Evolutionary conservation across 2,113 vertebrate species (phyloP).

Genomic region (Hippocampus zosterae): DNA sequence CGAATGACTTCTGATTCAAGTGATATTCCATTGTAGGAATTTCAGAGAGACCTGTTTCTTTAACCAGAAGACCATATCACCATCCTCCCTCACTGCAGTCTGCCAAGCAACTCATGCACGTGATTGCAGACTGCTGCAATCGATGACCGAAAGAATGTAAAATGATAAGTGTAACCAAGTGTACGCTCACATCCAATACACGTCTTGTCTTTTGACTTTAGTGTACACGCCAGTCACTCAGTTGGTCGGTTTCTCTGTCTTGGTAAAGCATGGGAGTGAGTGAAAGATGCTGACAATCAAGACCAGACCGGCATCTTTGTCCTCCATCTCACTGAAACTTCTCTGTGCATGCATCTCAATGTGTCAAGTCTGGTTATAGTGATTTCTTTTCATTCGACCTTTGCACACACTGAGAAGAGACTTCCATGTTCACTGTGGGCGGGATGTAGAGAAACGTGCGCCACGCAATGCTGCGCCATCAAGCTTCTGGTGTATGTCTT

Average conservation of each 20-base stretch:
- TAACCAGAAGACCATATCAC: slow-evolving; percentile 21
- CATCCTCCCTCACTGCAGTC: slow-evolving; percentile 27
- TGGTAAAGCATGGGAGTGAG: slow-evolving; percentile 35
- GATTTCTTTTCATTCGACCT: slow-evolving; percentile 56
- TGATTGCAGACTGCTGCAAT: slow-evolving; percentile 39
- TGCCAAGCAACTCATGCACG: slow-evolving; percentile 18
- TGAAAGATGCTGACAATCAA: slow-evolving; percentile 47
- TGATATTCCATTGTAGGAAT: not conserved
- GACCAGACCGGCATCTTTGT: slow-evolving; percentile 41
- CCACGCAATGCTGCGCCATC: slow-evolving; percentile 42
- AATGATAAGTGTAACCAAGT: slow-evolving; percentile 34
- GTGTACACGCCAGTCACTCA: slow-evolving; percentile 40
- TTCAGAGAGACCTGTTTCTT: not conserved
- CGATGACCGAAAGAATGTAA: slow-evolving; percentile 35
- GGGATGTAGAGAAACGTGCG: slow-evolving; percentile 46
- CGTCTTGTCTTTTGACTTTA: slow-evolving; percentile 43
- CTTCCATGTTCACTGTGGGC: slow-evolving; percentile 43
- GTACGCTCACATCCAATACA: slow-evolving; percentile 29
- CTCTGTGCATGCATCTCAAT: slow-evolving; percentile 22
- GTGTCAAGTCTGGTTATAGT: slow-evolving; percentile 52
- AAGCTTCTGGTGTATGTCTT: not conserved
- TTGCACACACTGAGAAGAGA: slow-evolving; percentile 13
- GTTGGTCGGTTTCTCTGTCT: slow-evolving; percentile 12
- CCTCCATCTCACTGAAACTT: slow-evolving; percentile 25
- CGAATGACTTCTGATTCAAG: not conserved